phyloP scores from a whole-genome alignment of 2,888 invertebrate genomes.

The Eumacrocentrus americanus region DNA sequence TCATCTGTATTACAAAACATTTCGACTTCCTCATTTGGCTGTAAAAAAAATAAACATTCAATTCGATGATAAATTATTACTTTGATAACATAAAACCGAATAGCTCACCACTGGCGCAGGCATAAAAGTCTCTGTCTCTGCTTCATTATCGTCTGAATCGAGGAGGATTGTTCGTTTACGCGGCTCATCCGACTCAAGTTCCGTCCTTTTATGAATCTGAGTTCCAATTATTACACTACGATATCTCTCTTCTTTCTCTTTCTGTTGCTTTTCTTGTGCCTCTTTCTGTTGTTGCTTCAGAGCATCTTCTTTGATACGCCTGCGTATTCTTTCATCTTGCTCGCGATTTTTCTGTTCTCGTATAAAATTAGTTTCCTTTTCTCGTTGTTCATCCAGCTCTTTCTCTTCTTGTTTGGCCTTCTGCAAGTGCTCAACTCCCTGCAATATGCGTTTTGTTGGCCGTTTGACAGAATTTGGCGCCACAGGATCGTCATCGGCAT shows the following conservation, averaged over 20 bases:
- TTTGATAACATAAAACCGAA: not conserved
- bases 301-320: constrained; percentile 11
- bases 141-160: no score
- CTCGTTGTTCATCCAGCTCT: constrained; percentile 22
- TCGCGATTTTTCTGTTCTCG: constrained; percentile 1
- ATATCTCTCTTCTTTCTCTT: constrained; percentile 20
- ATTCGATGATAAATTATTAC: not conserved
- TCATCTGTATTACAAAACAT: constrained; percentile 22
- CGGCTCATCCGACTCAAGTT: constrained; percentile 31
- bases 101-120: not conserved
- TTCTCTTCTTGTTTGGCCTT: constrained; percentile 22
- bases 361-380: not conserved
- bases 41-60: not conserved
- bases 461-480: not conserved
- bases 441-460: not conserved
- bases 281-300: not conserved
- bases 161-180: not conserved
- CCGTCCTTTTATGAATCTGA: constrained; percentile 25
- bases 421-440: not conserved
- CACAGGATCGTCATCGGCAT: constrained; percentile 10
- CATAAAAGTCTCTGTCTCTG: no score
- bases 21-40: no score
- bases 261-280: constrained; percentile 8
- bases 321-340: constrained; percentile 15
- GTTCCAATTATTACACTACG: not conserved